Evolutionary conservation across 1,140 invertebrate species (phyloP).

Genomic region (Aphaenogaster rudis): DNA sequence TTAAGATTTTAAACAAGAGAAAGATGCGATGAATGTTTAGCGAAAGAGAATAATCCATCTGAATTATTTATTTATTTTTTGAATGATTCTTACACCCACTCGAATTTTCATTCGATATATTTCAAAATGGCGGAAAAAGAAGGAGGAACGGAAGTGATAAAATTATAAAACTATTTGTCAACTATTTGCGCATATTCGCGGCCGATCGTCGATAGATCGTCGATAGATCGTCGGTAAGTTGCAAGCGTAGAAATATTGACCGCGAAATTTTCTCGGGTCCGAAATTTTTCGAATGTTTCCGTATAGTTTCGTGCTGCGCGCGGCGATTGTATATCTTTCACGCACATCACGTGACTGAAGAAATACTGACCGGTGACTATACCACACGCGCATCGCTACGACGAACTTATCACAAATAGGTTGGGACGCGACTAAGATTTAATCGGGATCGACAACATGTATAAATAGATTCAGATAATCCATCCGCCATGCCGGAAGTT

Average conservation of each 20-base stretch:
- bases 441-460: slow-evolving; percentile 28
- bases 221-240: slow-evolving; percentile 70
- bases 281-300: slow-evolving; percentile 26
- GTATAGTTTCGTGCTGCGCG: neutral
- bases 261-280: slow-evolving; percentile 4
- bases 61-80: slow-evolving; percentile 8
- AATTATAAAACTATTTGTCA: slow-evolving; percentile 77
- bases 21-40: neutral
- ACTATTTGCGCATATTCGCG: slow-evolving; percentile 72
- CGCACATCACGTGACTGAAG: slow-evolving; percentile 38
- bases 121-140: neutral
- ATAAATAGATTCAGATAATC: slow-evolving; percentile 46
- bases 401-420: slow-evolving; percentile 74
- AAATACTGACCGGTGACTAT: slow-evolving; percentile 71
- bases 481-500: slow-evolving; percentile 22
- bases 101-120: slow-evolving; percentile 5
- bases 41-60: neutral
- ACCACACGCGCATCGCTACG: slow-evolving; percentile 50
- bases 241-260: slow-evolving; percentile 73
- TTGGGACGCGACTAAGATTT: slow-evolving; percentile 37
- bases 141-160: neutral
- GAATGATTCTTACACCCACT: neutral
- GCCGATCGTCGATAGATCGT: slow-evolving; percentile 45
- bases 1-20: neutral
- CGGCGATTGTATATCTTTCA: slow-evolving; percentile 5